A percentile compares a stretch with the other conserved stretches of the same genome.
phyloP scores from a whole-genome alignment of 1,140 invertebrate species.

The Lasioglossum baleicum region DNA sequence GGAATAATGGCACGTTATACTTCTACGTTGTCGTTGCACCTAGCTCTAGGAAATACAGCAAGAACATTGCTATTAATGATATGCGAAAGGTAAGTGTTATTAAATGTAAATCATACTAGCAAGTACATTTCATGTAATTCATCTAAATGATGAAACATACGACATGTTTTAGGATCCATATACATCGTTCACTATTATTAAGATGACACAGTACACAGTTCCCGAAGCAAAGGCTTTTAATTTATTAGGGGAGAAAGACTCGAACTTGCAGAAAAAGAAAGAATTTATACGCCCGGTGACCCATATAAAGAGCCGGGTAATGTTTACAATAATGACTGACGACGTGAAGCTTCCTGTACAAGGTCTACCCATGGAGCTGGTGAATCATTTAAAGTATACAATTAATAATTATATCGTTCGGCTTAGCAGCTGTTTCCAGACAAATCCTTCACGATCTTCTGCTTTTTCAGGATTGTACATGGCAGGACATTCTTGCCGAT shows the following conservation, averaged over 20 bases:
- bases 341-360: constrained; percentile 81
- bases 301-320: constrained; percentile 83
- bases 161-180: constrained; percentile 78
- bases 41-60: constrained; percentile 74
- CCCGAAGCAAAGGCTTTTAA: constrained; percentile 89
- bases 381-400: constrained; percentile 80
- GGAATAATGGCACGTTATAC: constrained; percentile 88
- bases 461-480: constrained; percentile 81
- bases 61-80: constrained; percentile 71
- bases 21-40: constrained; percentile 83
- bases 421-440: neutral
- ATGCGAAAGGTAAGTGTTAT: constrained; percentile 58
- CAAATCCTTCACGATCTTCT: neutral
- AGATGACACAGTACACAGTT: constrained; percentile 85
- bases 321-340: constrained; percentile 85
- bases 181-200: constrained; percentile 81
- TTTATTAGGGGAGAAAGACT: constrained; percentile 82
- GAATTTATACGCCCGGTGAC: constrained; percentile 74
- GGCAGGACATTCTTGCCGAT: constrained; percentile 90
- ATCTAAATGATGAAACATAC: no score
- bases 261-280: constrained; percentile 40
- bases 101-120: neutral
- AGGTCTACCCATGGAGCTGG: constrained; percentile 83
- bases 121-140: constrained; percentile 11
- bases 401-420: constrained; percentile 34